Evolutionary conservation across 2,888 invertebrate species (phyloP).

Genomic region (Margaritifera margaritifera): DNA sequence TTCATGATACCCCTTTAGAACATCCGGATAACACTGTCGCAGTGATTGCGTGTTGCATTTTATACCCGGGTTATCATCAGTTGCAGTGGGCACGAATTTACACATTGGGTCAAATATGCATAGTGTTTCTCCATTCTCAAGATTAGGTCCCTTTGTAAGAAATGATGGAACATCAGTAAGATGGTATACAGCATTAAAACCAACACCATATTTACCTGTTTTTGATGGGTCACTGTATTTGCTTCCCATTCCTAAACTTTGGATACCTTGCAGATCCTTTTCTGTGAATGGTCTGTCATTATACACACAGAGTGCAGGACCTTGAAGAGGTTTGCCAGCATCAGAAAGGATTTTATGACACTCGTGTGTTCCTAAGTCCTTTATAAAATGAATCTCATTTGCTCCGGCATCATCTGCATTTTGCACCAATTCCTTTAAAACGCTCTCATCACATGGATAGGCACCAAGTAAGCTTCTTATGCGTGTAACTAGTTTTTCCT

Average conservation of each 20-base stretch:
- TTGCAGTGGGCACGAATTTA: slow-evolving; percentile 48
- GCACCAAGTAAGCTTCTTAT: slow-evolving; percentile 59
- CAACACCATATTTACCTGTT: slow-evolving; percentile 62
- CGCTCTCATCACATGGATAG: slow-evolving; percentile 61
- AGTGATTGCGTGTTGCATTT: slow-evolving; percentile 25
- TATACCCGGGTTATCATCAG: slow-evolving; percentile 27
- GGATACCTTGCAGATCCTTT: slow-evolving; percentile 52
- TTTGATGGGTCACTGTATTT: slow-evolving; percentile 54
- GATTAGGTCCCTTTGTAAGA: slow-evolving; percentile 38
- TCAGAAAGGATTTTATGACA: slow-evolving; percentile 34
- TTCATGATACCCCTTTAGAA: slow-evolving; percentile 34
- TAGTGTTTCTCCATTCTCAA: slow-evolving; percentile 45
- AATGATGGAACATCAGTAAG: slow-evolving; percentile 60
- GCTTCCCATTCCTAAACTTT: slow-evolving; percentile 55
- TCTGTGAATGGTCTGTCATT: slow-evolving; percentile 52
- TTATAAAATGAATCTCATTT: slow-evolving; percentile 57
- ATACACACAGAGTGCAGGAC: slow-evolving; percentile 57
- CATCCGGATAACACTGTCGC: slow-evolving; percentile 24
- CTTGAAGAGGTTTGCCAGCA: slow-evolving; percentile 50
- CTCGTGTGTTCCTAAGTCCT: slow-evolving; percentile 46
- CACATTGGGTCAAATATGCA: slow-evolving; percentile 66
- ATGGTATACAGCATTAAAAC: slow-evolving; percentile 63
- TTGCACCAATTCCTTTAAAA: slow-evolving; percentile 68
- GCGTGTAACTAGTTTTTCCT: slow-evolving; percentile 60
- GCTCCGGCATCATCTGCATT: slow-evolving; percentile 68